phyloP scores from a whole-genome alignment of 2,888 invertebrate genomes.

The Leucozona laternaria region DNA sequence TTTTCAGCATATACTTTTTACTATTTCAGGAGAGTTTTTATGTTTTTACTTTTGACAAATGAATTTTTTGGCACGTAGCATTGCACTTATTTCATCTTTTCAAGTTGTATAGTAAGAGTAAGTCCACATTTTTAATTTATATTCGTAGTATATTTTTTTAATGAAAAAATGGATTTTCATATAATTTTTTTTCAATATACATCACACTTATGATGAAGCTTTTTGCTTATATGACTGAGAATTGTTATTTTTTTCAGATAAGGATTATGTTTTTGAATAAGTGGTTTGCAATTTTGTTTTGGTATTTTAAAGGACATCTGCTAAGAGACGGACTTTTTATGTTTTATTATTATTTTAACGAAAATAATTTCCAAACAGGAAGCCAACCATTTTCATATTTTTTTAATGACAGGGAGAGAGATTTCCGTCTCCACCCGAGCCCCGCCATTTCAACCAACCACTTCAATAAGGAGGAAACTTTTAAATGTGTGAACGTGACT shows the following conservation, averaged over 20 bases:
- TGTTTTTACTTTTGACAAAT: constrained; percentile 12
- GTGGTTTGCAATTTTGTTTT: not conserved
- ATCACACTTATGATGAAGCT: constrained; percentile 17
- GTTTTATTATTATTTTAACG: not conserved
- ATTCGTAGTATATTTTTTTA: constrained; percentile 1
- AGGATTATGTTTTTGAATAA: not conserved
- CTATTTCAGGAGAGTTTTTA: not conserved
- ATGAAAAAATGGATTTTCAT: constrained; percentile 2
- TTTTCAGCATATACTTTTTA: constrained; percentile 7
- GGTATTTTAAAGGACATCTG: not conserved
- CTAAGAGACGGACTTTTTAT: not conserved
- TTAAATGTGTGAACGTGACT: constrained; percentile 39
- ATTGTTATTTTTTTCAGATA: not conserved
- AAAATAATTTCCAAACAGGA: constrained; percentile 1
- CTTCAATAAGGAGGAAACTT: not conserved
- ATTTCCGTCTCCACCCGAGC: not conserved
- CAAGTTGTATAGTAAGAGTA: constrained; percentile 8
- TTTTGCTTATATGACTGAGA: not conserved
- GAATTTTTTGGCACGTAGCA: constrained; percentile 51
- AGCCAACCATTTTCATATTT: constrained; percentile 12
- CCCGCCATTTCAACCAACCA: not conserved
- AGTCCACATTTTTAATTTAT: constrained; percentile 40
- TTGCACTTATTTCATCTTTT: constrained; percentile 17
- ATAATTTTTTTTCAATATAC: not conserved
- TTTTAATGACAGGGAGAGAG: not conserved